These are phyloP conservation scores for Spea multiplicata DNA, from an alignment of 2,113 vertebrate genomes.

Conservation along the genomic window DNA sequence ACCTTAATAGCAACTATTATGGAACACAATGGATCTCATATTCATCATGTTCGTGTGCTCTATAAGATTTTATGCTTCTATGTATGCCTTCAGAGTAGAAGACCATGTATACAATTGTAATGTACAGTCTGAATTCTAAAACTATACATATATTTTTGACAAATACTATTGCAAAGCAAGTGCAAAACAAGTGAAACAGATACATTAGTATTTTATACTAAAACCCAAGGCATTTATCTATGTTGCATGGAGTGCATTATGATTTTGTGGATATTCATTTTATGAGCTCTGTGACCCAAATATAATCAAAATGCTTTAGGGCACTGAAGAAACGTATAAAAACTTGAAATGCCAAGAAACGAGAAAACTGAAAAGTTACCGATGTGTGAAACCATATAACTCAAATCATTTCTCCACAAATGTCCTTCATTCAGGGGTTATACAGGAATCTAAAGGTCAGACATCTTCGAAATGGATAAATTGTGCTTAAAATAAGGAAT, in stretches of 20 bases:
- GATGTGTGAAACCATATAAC: constrained; percentile 37
- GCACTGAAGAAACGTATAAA: constrained; percentile 28
- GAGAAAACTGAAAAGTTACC: constrained; percentile 40
- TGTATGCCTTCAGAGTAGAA: too few species aligned
- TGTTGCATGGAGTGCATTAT: constrained; percentile 8
- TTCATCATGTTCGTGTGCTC: too few species aligned
- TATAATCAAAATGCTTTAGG: constrained; percentile 34
- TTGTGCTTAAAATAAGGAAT: constrained; percentile 10
- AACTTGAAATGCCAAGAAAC: constrained; percentile 41
- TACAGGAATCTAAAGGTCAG: constrained; percentile 38
- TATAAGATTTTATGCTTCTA: too few species aligned
- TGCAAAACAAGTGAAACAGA: too few species aligned
- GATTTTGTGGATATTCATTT: constrained; percentile 37
- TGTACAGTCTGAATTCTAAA: too few species aligned
- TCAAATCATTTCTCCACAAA: constrained; percentile 41
- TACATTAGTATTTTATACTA: too few species aligned
- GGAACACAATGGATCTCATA: too few species aligned
- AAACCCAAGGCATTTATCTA: not conserved
- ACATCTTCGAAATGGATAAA: constrained; percentile 18
- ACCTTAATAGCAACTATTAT: too few species aligned
- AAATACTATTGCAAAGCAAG: too few species aligned
- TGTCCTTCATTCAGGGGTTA: constrained; percentile 41
- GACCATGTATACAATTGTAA: too few species aligned
- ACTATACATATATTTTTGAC: too few species aligned
- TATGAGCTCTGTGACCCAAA: constrained; percentile 36